Base-by-base conservation (phyloP, 2,797 vertebrate genomes). In the Gorsachius magnificus region DNA sequence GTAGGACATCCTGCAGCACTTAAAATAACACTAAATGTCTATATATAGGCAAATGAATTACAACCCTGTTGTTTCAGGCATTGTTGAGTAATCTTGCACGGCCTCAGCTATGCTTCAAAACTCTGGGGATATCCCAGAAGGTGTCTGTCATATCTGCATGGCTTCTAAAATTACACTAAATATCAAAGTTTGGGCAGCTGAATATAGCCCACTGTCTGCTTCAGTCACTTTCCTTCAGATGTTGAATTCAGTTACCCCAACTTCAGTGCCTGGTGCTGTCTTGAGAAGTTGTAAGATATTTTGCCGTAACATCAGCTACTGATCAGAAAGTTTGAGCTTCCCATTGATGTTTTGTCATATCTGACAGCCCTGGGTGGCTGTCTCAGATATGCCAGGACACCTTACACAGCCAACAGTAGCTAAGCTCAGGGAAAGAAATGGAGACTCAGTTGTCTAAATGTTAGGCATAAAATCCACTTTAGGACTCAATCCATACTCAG, bases 21-120 rank as follows among this genome's bases (percentile, higher is more conserved):
- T 83, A 82, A 95, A 95, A 93, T 83, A 96, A 50, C n/a, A 10
- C 29, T 28, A 53, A 48, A 85, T 88, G 17, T 60, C 68, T 91
- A 5, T 29, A 16, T 56, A n/a, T 31, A 66, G 80, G 45, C 31
- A 86, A 83, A 51, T 43, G 1, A 45, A 65, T 78, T 38, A 29
- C 20, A 48, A 45, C 16, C 15, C 11, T 50, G 38, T 72, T 84
- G n/a, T 84, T 91, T 88, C 24, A 45, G 53, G 53, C 28, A 29
- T 29, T 4, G 1, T 38, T 51, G 33, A 66, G 13, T 56, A 84
- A 43, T 61, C 80, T 65, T 79, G 46, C 50, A 46, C 76, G 54
- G 31, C 38, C 69, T 65, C 84, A 79, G 13, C 20, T 87, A 6
- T 54, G 66, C 43, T 84, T 84, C 36, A 71, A 36, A 5, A 70